Percentiles rank a stretch among this genome's conserved stretches.
phyloP scores from a whole-genome alignment of 2,797 vertebrate genomes.

The Pogoniulus pusillus region DNA sequence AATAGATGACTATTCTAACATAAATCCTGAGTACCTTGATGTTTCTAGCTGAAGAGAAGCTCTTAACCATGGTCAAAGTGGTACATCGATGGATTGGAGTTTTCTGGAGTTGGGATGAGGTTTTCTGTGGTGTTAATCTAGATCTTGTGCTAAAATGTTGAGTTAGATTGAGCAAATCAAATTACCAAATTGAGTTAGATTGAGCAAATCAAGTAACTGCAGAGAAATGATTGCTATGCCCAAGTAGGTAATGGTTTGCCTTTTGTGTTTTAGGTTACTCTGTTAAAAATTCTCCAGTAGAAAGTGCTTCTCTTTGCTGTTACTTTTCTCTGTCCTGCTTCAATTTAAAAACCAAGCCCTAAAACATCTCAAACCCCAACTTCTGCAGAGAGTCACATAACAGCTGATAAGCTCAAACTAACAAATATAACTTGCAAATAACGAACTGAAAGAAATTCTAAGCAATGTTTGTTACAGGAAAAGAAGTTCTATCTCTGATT shows the following conservation, averaged over 20 bases:
- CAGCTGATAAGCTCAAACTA: neutral
- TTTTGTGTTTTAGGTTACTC: neutral
- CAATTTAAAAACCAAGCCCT: neutral
- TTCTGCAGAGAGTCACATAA: neutral
- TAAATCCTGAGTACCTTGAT: neutral
- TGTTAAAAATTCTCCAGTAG: neutral
- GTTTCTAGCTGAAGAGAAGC: neutral
- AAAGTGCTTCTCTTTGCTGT: neutral
- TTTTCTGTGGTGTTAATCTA: constrained; percentile 19
- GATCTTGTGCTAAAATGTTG: neutral
- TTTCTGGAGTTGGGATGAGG: neutral
- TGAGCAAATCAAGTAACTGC: neutral
- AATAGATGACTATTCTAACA: neutral
- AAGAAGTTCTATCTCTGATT: neutral
- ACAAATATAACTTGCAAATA: neutral
- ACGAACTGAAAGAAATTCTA: neutral
- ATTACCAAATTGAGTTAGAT: neutral
- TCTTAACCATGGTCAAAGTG: neutral
- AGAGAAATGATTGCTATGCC: neutral
- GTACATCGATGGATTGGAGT: neutral
- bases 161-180: neutral
- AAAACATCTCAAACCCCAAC: neutral
- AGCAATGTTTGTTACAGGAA: neutral
- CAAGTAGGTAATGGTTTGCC: neutral
- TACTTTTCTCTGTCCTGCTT: neutral